Evolutionary conservation across 1,140 invertebrate genomes (phyloP).

Genomic region (Rhopalosiphum padi): DNA sequence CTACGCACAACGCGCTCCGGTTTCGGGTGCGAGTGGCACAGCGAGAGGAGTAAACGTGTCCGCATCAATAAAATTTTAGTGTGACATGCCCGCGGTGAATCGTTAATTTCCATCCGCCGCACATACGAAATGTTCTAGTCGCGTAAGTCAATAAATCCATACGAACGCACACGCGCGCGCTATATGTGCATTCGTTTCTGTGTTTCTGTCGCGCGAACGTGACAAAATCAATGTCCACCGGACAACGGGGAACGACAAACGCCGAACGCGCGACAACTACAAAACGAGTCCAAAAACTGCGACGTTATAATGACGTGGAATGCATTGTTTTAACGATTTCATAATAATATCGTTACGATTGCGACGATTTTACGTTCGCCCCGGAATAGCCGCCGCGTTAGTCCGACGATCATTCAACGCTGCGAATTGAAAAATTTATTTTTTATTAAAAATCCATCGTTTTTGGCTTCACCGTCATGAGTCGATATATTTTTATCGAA

Average conservation of each 20-base stretch:
- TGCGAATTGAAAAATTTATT: too few relatives aligned
- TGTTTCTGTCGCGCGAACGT: neutral
- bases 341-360: too few relatives aligned
- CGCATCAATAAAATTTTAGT: constrained; percentile 24
- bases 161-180: neutral
- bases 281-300: neutral
- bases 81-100: neutral
- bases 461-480: too few relatives aligned
- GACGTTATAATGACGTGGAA: neutral
- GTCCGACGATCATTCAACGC: too few relatives aligned
- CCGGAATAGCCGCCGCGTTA: too few relatives aligned
- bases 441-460: too few relatives aligned
- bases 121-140: neutral
- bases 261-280: neutral
- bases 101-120: neutral
- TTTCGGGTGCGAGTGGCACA: neutral
- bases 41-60: neutral
- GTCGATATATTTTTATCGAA: too few relatives aligned
- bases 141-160: neutral
- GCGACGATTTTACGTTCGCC: too few relatives aligned
- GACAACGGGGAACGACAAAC: too few relatives aligned
- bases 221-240: neutral
- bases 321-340: too few relatives aligned
- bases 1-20: neutral
- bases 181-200: neutral